These are phyloP conservation scores for Pantherophis alleghaniensis DNA, from an alignment of 2,797 vertebrate genomes.

Conservation along the genomic window DNA sequence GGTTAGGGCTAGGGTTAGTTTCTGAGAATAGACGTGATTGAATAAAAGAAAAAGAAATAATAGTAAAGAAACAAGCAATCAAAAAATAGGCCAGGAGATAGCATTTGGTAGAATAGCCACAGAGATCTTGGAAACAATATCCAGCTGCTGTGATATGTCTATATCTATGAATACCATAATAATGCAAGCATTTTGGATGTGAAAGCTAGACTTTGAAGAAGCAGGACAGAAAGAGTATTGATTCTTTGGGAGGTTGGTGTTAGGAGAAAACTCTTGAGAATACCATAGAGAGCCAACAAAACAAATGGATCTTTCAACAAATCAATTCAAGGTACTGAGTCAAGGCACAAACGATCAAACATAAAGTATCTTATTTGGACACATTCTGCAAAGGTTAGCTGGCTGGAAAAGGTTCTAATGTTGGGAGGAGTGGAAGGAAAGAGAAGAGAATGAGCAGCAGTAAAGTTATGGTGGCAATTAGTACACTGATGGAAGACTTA, in stretches of 20 bases:
- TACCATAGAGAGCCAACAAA: neutral
- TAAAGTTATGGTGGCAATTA: neutral
- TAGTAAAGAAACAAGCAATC: neutral
- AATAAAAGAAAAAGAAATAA: neutral
- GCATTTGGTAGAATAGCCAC: neutral
- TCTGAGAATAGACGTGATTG: no score
- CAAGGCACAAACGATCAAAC: neutral
- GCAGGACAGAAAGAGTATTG: neutral
- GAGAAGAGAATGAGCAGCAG: neutral
- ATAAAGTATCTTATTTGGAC: neutral
- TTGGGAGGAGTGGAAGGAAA: neutral
- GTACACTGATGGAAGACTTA: neutral
- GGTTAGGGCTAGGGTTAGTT: no score
- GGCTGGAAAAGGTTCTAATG: neutral
- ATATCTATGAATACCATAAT: neutral
- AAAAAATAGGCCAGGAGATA: neutral
- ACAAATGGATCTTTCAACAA: neutral
- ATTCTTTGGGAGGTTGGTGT: neutral
- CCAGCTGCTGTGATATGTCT: neutral
- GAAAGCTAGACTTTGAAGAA: neutral
- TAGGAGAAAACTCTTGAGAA: neutral
- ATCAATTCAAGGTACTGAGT: neutral
- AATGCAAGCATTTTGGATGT: neutral
- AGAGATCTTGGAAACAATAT: neutral
- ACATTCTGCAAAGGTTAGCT: neutral